Evolutionary conservation across 2,797 vertebrate species (phyloP).

Genomic region (Schizopygopsis pylzovi): DNA sequence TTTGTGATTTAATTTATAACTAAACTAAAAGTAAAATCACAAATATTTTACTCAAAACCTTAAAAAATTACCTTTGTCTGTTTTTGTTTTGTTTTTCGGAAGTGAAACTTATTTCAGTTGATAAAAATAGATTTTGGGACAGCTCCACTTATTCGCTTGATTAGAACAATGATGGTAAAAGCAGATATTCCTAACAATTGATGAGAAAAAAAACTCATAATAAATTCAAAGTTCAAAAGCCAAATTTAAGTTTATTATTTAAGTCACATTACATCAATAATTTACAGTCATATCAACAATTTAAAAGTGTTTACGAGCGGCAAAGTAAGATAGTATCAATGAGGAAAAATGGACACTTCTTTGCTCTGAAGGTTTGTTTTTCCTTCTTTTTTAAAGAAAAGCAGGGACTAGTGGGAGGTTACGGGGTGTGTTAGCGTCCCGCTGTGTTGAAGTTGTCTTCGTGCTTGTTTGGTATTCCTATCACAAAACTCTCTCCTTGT

Average conservation of each 20-base stretch:
- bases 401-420: conserved; percentile 32
- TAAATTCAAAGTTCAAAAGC: too few species aligned
- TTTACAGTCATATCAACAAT: not conserved
- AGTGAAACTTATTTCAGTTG: not conserved
- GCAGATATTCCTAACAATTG: too few species aligned
- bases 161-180: not conserved
- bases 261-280: too few species aligned
- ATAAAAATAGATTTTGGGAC: not conserved
- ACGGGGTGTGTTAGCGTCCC: conserved; percentile 27
- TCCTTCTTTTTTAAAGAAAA: not conserved
- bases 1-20: not conserved
- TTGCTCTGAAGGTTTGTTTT: not conserved
- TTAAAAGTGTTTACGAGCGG: not conserved
- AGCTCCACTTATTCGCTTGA: not conserved
- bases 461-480: conserved; percentile 53
- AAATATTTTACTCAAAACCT: not conserved
- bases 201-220: too few species aligned
- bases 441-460: conserved; percentile 48
- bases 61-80: not conserved
- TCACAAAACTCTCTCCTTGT: conserved; percentile 60
- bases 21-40: not conserved
- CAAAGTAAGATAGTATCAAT: not conserved
- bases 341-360: conserved; percentile 13
- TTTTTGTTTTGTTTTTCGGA: not conserved
- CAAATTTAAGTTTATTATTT: too few species aligned